phyloP scores from a whole-genome alignment of 2,888 invertebrate species.

The Margaritifera margaritifera region DNA sequence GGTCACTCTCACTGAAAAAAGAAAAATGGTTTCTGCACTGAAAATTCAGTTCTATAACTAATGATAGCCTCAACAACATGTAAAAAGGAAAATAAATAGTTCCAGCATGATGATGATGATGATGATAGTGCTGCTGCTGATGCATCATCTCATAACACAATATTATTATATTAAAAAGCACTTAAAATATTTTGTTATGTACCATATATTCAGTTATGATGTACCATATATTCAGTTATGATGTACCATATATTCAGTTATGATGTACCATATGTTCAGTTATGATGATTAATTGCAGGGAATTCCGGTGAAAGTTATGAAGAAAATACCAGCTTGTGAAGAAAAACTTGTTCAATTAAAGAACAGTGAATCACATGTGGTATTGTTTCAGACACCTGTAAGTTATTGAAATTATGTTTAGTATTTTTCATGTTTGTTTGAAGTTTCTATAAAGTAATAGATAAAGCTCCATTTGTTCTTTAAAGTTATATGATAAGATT shows the following conservation, averaged over 20 bases:
- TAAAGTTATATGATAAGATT: too few species aligned
- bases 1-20: too few species aligned
- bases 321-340: slow-evolving; percentile 31
- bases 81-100: too few species aligned
- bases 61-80: too few species aligned
- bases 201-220: neutral
- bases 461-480: neutral
- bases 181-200: too few species aligned
- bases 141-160: too few species aligned
- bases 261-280: neutral
- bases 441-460: neutral
- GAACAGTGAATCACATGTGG: slow-evolving; percentile 33
- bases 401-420: slow-evolving; percentile 13
- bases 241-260: neutral
- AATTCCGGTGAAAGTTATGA: slow-evolving; percentile 37
- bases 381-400: slow-evolving; percentile 51
- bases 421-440: neutral
- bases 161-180: too few species aligned
- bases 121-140: too few species aligned
- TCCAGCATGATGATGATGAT: too few species aligned
- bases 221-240: neutral
- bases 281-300: slow-evolving; percentile 38
- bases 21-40: too few species aligned
- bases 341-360: slow-evolving; percentile 27
- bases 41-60: too few species aligned